Evolutionary conservation across 1,140 invertebrate genomes (phyloP).

Genomic region (Lepidotrigona ventralis): DNA sequence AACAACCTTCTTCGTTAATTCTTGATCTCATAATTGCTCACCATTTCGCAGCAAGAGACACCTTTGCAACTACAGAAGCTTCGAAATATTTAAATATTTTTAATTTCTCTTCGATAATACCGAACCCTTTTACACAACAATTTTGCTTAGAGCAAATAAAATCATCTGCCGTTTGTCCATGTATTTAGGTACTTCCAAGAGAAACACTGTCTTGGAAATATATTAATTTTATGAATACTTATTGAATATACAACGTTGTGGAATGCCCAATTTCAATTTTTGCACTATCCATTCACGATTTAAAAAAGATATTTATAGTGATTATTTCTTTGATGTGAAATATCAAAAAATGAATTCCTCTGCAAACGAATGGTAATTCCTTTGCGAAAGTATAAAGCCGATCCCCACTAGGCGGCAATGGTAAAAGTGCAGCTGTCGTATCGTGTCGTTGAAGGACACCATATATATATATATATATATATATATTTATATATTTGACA

Average conservation of each 20-base stretch:
- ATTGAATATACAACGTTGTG: neutral
- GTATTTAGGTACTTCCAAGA: constrained; percentile 12
- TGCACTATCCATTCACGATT: neutral
- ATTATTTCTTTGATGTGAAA: neutral
- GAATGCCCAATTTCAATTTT: constrained; percentile 13
- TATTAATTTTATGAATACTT: neutral
- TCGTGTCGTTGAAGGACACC: constrained; percentile 19
- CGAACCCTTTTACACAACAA: constrained; percentile 5
- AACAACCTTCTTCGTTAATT: constrained; percentile 33
- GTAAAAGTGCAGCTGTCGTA: constrained; percentile 18
- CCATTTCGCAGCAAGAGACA: constrained; percentile 3
- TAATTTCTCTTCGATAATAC: constrained; percentile 16
- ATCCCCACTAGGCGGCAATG: constrained; percentile 28
- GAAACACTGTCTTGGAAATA: neutral
- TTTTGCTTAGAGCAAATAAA: constrained; percentile 22
- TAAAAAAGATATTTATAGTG: neutral
- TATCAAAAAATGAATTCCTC: neutral
- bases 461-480: constrained; percentile 8
- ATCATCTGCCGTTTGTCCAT: neutral
- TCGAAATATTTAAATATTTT: constrained; percentile 25
- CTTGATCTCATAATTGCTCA: neutral
- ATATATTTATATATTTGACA: constrained; percentile 39
- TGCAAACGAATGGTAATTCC: neutral
- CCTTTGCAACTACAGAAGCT: constrained; percentile 38
- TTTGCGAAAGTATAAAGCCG: constrained; percentile 40